Percentiles rank a stretch among this genome's conserved stretches.
Evolutionary conservation across 1,140 invertebrate species (phyloP).

Genomic region (Dolichoris vasculosae): DNA sequence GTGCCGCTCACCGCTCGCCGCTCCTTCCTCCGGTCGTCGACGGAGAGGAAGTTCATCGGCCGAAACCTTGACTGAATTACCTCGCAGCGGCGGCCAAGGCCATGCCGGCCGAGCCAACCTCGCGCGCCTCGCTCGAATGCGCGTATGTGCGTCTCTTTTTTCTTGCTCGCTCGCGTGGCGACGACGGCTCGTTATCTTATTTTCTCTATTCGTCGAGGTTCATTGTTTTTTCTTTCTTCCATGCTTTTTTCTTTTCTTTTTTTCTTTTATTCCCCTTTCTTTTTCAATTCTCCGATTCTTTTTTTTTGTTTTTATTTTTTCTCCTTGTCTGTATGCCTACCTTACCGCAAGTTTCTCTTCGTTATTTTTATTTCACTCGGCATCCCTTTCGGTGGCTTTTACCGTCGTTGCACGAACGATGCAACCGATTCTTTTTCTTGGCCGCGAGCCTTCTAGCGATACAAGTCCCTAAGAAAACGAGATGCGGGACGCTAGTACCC

Average conservation of each 20-base stretch:
- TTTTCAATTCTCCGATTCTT: conserved; percentile 24
- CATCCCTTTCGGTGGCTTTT: neutral
- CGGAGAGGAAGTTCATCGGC: conserved; percentile 77
- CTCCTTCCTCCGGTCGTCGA: conserved; percentile 59
- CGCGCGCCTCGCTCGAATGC: conserved; percentile 32
- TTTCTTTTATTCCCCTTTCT: conserved; percentile 29
- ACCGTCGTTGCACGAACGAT: neutral
- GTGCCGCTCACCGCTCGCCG: neutral
- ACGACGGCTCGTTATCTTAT: conserved; percentile 36
- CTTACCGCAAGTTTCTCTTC: neutral
- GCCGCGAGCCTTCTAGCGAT: neutral
- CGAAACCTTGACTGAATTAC: conserved; percentile 84
- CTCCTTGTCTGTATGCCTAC: conserved; percentile 8
- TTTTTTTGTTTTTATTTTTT: conserved; percentile 11
- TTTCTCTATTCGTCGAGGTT: conserved; percentile 6
- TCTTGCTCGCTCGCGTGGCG: neutral
- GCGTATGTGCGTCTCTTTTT: neutral
- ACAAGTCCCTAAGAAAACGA: neutral
- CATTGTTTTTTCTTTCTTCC: conserved; percentile 27
- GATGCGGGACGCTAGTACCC: neutral
- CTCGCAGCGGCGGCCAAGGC: conserved; percentile 79
- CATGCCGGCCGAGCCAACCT: conserved; percentile 66
- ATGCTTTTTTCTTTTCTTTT: conserved; percentile 35
- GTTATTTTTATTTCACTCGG: neutral
- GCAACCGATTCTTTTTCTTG: conserved; percentile 22